Base-by-base conservation (phyloP, 1,140 invertebrate genomes). In the Neodiprion pinetum region DNA sequence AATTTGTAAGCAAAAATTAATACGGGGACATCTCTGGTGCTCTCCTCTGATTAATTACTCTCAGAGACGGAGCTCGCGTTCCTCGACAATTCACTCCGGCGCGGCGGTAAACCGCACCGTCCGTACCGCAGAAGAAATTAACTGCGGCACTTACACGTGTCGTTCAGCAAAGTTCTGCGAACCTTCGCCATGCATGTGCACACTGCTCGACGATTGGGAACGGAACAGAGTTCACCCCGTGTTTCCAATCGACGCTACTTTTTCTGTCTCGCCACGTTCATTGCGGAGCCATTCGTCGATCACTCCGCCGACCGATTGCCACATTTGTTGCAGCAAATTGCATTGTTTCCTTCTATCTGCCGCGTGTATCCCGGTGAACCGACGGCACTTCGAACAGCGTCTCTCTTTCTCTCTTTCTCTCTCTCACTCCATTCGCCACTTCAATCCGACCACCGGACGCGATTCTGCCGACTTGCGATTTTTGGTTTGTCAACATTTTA, bases 291-390 rank as follows among this genome's bases (percentile, higher is more conserved):
- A 65, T 71, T 69, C 72, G 75, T 75, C 80, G 77, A 78, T 80
- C 81, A 77, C 72, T 75, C 23, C 72, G 68, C 68, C 73, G 65
- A 69, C 74, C 78, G 77, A 76, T 78, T 81, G 78, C 75, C 78
- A 80, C 77, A 78, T 80, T 78, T 80, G 77, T 80, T 75, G 77
- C 61, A 70, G 76, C 73, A 78, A 82, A 83, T 83, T 80, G 79
- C 78, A 78, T 78, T 78, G 78, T 81, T 78, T 76, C 68, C 78
- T 77, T 72, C 70, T 48, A 69, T 17, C 14, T 17, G 23, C 53
- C 49, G 49, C 47, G 49, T 49, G 48, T 48, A 23, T 53, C 21
- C 53, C 48, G 50, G 17, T 12, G 47, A 61, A 61, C 53, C 53
- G n/a, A 61, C 53, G n/a, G n/a, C 53, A 17, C 53, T 61, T 61